Evolutionary conservation across 2,888 invertebrate genomes (phyloP).

Genomic region (Sesamia inferens): DNA sequence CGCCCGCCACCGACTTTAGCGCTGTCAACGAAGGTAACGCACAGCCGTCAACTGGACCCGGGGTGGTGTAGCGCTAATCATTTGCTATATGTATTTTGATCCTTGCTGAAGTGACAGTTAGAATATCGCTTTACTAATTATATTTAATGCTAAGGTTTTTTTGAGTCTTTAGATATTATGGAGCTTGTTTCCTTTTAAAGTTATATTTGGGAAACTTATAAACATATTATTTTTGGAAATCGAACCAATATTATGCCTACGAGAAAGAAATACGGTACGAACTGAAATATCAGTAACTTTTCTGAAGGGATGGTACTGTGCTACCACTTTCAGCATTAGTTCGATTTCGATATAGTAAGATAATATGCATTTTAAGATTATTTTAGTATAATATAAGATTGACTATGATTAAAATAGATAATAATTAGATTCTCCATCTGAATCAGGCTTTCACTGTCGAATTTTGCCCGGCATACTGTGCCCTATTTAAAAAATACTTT

Average conservation of each 20-base stretch:
- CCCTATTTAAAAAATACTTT: neutral
- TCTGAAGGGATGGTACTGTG: too few relatives aligned
- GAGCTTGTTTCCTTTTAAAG: neutral
- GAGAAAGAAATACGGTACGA: neutral
- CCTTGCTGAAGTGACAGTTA: slow-evolving; percentile 19
- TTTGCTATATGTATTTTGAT: neutral
- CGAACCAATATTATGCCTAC: slow-evolving; percentile 3
- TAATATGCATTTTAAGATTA: neutral
- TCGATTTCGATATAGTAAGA: slow-evolving; percentile 13
- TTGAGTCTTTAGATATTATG: slow-evolving; percentile 18
- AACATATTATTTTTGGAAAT: slow-evolving; percentile 5
- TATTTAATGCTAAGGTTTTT: slow-evolving; percentile 29
- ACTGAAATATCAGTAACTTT: too few relatives aligned
- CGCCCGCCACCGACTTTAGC: slow-evolving; percentile 81
- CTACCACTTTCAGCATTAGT: neutral
- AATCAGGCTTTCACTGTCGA: neutral
- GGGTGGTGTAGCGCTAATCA: slow-evolving; percentile 40
- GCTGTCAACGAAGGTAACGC: slow-evolving; percentile 88
- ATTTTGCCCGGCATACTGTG: slow-evolving; percentile 18
- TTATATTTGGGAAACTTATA: neutral
- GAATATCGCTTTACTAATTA: slow-evolving; percentile 55
- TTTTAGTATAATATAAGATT: slow-evolving; percentile 2
- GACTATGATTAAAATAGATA: slow-evolving; percentile 11
- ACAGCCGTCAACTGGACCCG: slow-evolving; percentile 81
- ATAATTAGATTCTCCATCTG: slow-evolving; percentile 6